These are phyloP conservation scores for Plutomurus gul DNA, from an alignment of 1,140 invertebrate genomes.

Conservation along the genomic window DNA sequence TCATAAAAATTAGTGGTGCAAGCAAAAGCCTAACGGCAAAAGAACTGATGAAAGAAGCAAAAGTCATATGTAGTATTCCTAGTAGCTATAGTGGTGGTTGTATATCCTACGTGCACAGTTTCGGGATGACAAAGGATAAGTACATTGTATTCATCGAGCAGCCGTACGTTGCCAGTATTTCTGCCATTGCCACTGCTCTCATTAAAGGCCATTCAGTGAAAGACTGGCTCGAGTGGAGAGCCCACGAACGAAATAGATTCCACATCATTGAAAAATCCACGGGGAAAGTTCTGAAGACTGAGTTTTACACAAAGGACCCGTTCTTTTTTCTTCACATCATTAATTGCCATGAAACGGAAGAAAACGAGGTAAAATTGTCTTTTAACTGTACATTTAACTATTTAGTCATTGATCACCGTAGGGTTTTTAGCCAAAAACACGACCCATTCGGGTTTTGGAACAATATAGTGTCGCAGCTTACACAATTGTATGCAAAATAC, in stretches of 20 bases:
- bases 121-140: conserved; percentile 63
- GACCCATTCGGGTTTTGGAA: too few species aligned
- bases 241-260: conserved; percentile 58
- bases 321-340: conserved; percentile 65
- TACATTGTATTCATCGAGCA: conserved; percentile 64
- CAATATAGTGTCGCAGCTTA: too few species aligned
- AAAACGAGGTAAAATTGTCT: conserved; percentile 34
- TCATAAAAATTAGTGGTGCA: conserved; percentile 54
- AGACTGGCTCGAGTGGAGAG: conserved; percentile 62
- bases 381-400: not conserved
- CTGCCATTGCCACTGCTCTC: conserved; percentile 56
- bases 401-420: not conserved
- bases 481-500: too few species aligned
- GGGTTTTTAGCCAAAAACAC: too few species aligned
- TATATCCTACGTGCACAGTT: conserved; percentile 62
- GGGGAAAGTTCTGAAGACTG: conserved; percentile 58
- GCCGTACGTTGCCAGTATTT: conserved; percentile 54
- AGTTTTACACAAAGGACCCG: conserved; percentile 58
- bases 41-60: conserved; percentile 53
- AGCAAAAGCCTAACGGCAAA: conserved; percentile 35
- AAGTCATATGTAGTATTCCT: conserved; percentile 56
- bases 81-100: conserved; percentile 57
- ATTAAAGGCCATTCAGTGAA: conserved; percentile 58
- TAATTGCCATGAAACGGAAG: conserved; percentile 64
- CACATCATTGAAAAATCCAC: conserved; percentile 60